Evolutionary conservation across 2,888 invertebrate genomes (phyloP).

Genomic region (Rhamnusium bicolor): DNA sequence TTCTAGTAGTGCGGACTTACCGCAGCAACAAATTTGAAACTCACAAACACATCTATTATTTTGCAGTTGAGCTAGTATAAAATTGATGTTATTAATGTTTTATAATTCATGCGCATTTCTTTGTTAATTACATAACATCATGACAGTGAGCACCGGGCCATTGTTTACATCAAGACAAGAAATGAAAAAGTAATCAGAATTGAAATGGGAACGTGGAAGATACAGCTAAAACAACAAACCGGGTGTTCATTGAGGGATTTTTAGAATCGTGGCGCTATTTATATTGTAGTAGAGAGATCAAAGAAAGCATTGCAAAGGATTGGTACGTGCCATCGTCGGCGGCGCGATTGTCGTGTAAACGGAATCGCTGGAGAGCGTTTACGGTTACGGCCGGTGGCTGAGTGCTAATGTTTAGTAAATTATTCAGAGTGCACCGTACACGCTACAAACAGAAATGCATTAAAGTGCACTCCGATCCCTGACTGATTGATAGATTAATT

Average conservation of each 20-base stretch:
- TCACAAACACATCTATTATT: not conserved
- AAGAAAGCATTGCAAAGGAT: constrained; percentile 53
- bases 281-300: constrained; percentile 53
- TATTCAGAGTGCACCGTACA: constrained; percentile 68
- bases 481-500: constrained; percentile 68
- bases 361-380: constrained; percentile 67
- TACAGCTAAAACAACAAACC: constrained; percentile 34
- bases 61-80: not conserved
- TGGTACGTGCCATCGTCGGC: constrained; percentile 49
- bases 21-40: not conserved
- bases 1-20: not conserved
- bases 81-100: not conserved
- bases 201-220: constrained; percentile 34
- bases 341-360: constrained; percentile 55
- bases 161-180: constrained; percentile 2
- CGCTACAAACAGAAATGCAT: constrained; percentile 65
- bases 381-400: constrained; percentile 65
- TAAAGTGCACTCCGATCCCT: constrained; percentile 67
- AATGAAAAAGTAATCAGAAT: constrained; percentile 39
- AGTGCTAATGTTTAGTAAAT: constrained; percentile 69
- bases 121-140: constrained; percentile 1
- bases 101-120: not conserved
- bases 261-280: constrained; percentile 52
- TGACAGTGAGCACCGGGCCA: constrained; percentile 21
- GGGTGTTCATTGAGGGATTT: constrained; percentile 46